A percentile compares a stretch with the other conserved stretches of the same genome.
Conservation (phyloP, 2,888 invertebrate species). For the Lepidonotus clava region DNA sequence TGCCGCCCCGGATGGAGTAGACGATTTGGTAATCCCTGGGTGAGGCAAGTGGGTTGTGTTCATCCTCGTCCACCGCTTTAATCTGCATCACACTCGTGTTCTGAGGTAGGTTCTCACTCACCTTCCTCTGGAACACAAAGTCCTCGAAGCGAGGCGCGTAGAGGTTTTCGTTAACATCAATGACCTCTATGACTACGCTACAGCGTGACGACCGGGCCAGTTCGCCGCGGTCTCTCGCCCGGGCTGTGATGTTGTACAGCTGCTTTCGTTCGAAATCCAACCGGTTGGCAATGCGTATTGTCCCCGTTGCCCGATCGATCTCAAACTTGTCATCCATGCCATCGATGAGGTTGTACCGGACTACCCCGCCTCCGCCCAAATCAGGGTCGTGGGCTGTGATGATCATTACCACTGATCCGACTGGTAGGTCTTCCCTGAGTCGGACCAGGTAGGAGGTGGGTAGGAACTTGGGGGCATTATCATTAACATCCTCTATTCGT, state of each 20-base stretch:
- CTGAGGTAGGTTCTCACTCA: constrained; percentile 90
- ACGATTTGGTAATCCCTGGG: constrained; percentile 90
- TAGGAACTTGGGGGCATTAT: constrained; percentile 57
- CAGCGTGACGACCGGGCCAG: constrained; percentile 89
- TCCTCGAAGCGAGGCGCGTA: constrained; percentile 91
- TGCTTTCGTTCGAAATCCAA: constrained; percentile 95
- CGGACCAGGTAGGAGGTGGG: constrained; percentile 83
- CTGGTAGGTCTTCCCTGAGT: constrained; percentile 94
- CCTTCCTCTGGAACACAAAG: constrained; percentile 87
- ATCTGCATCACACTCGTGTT: constrained; percentile 90
- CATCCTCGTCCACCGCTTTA: constrained; percentile 89
- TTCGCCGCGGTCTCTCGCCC: constrained; percentile 90
- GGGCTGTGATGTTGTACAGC: constrained; percentile 92
- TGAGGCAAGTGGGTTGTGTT: constrained; percentile 81
- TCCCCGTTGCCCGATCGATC: constrained; percentile 92
- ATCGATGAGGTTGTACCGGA: constrained; percentile 85
- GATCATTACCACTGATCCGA: constrained; percentile 91
- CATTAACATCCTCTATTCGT: constrained; percentile 94
- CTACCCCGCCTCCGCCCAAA: constrained; percentile 89
- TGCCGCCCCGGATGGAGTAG: constrained; percentile 93
- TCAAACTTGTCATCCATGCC: constrained; percentile 85
- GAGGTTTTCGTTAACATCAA: constrained; percentile 96
- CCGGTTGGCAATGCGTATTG: constrained; percentile 88
- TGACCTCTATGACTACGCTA: constrained; percentile 88
- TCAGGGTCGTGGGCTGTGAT: constrained; percentile 93